A percentile compares a stretch with the other conserved stretches of the same genome.
phyloP scores from a whole-genome alignment of 2,797 vertebrate species.

The Pantherophis alleghaniensis region DNA sequence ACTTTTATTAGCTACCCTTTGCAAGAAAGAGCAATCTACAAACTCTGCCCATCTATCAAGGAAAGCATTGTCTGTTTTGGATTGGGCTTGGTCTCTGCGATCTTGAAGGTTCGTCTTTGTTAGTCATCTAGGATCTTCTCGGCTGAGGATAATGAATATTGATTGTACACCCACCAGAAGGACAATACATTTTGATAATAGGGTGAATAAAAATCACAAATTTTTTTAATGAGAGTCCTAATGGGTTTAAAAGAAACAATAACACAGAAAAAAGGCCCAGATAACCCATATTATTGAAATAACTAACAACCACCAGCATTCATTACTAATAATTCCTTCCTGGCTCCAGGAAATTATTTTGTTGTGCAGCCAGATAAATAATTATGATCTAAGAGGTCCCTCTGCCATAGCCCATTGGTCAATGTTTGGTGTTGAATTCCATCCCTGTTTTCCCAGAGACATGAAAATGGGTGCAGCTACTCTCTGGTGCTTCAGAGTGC shows the following conservation, averaged over 20 bases:
- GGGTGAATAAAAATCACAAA: neutral
- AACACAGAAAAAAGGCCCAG: neutral
- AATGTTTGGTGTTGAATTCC: neutral
- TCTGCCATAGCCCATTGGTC: neutral
- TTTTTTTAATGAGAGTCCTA: neutral
- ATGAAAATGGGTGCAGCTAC: neutral
- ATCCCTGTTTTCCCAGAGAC: neutral
- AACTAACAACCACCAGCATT: neutral
- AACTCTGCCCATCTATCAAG: neutral
- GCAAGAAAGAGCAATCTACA: neutral
- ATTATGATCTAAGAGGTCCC: neutral
- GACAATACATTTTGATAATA: neutral
- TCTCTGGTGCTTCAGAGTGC: neutral
- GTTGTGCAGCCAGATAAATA: neutral
- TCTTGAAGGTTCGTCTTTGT: neutral
- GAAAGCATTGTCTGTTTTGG: neutral
- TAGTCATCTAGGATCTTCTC: neutral
- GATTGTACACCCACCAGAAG: neutral
- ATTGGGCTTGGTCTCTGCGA: neutral
- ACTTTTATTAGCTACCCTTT: neutral
- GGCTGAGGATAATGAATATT: neutral
- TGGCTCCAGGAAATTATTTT: neutral
- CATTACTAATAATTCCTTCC: neutral
- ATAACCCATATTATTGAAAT: neutral
- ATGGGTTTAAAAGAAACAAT: neutral